Evolutionary conservation across 2,888 invertebrate species (phyloP), one percentile per base, ranked within the genome.

Genomic region (Perdita meconis): DNA sequence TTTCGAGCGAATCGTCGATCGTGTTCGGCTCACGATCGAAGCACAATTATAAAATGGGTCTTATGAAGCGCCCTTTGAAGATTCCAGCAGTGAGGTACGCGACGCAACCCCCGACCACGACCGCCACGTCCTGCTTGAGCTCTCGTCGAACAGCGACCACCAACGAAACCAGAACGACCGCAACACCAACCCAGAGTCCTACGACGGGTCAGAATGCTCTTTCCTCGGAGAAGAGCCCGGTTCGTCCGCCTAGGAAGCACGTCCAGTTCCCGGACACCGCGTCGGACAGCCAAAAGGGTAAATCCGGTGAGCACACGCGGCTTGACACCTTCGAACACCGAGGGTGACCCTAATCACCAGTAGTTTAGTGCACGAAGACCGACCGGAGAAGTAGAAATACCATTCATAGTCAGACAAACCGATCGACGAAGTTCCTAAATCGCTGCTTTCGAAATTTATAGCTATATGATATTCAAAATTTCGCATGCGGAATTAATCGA

Each of bases 221-320:
- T 92, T 56, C 72, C 53, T 34, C 70, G 60, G 87, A 85, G 65
- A 87, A 74, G 56, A 87, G 93, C 93, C 12, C 90, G 90, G 91
- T 85, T 0, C 93, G 94, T 53, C 93, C 93, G 22, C 92, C 93
- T 22, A 94, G 95, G 89, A 96, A 96, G 85, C 95, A 95, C 83
- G 96, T 96, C 0, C 95, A 96, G 89, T 96, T 96, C 87, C 95
- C 95, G 0, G 95, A 95, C 65, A 85, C 85, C 3, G 76, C 85
- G 5, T 19, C 81, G 5, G 67, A 74, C 0, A 79, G 66, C 63
- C 81, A 85, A 56, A 80, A 57, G 44, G 80, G 78, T 12, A 86
- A 81, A 50, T 61, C 81, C 56, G 87, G 90, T 90, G 67, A 78
- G 79, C 16, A 6, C 22, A 10, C 1, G 12, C 34, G 5, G 16